Base-by-base conservation (phyloP, 2,797 vertebrate genomes). In the Benthosema pterotum region DNA sequence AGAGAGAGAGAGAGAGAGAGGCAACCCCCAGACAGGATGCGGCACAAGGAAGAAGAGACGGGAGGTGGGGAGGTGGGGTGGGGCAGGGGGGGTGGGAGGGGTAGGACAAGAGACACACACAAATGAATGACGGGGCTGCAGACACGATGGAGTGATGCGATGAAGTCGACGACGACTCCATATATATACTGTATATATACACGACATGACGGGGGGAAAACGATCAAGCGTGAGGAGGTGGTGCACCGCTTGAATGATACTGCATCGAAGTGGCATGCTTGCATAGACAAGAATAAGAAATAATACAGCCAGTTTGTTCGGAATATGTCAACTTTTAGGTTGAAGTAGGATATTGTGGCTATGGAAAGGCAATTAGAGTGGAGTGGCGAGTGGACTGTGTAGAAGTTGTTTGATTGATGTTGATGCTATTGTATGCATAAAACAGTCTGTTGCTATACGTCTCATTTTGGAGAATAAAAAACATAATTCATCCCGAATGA, bases 71-170 rank as follows among this genome's bases (percentile, higher is more conserved):
- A 19, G 87, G 79, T 84, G 87, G 5, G 79, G 86, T 80, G 86
- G 88, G 81, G n/a, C n/a, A 58, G 55, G 53, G 25, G 16, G 28
- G 87, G 79, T 84, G 87, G 5, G 79, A 86, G 81, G 86, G 88
- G 81, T 82, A 91, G 79, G 85, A 89, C 84, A 85, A 78, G 77
- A 88, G 83, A 89, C 63, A 88, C 80, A 88, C 80, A 85, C 87
- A 80, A 85, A 87, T 92, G 89, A 92, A 85, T 87, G 82, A 87
- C 85, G 85, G 77, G 74, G n/a, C n/a, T n/a, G n/a, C 59, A 67
- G 78, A 84, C 50, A 60, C 52, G 67, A 88, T 83, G 87, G 5
- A 5, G 70, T 80, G 71, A 87, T 80, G 87, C 88, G 82, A 74
- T 78, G 85, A 86, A 87, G 79, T 87, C 88, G 80, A 74, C 77